phyloP scores from a whole-genome alignment of 2,797 vertebrate species.

The Leuciscus waleckii region DNA sequence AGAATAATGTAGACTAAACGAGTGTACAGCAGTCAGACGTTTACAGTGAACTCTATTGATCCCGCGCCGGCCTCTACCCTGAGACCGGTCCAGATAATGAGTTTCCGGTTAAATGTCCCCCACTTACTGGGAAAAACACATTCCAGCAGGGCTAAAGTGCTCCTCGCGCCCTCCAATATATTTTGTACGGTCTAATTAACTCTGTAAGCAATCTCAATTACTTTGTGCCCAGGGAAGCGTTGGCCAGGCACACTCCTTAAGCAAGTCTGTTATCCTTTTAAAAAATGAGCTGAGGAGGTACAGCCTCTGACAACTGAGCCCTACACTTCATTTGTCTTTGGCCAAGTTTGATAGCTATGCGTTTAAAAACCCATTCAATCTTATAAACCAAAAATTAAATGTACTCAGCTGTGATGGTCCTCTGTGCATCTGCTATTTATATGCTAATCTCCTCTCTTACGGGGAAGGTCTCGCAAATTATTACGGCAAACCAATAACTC shows the following conservation, averaged over 20 bases:
- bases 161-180: constrained; percentile 78
- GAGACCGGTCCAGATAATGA: constrained; percentile 62
- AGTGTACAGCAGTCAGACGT: constrained; percentile 45
- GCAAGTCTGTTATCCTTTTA: constrained; percentile 84
- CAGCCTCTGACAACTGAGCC: constrained; percentile 88
- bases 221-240: constrained; percentile 79
- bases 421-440: constrained; percentile 98
- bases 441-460: constrained; percentile 95
- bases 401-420: constrained; percentile 99
- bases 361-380: constrained; percentile 99
- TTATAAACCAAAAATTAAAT: constrained; percentile 99
- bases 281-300: constrained; percentile 87
- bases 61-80: constrained; percentile 49
- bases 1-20: constrained; percentile 41
- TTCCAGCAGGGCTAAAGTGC: constrained; percentile 59
- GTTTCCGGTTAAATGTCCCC: constrained; percentile 63
- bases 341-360: constrained; percentile 93
- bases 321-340: constrained; percentile 98
- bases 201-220: constrained; percentile 82
- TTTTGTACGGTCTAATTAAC: constrained; percentile 82
- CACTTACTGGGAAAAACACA: constrained; percentile 65
- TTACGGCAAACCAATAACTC: constrained; percentile 94
- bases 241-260: constrained; percentile 79
- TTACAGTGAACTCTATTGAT: constrained; percentile 57
- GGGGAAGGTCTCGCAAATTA: constrained; percentile 97